Evolutionary conservation across 2,888 invertebrate genomes (phyloP).

Genomic region (Creontiades dilutus): DNA sequence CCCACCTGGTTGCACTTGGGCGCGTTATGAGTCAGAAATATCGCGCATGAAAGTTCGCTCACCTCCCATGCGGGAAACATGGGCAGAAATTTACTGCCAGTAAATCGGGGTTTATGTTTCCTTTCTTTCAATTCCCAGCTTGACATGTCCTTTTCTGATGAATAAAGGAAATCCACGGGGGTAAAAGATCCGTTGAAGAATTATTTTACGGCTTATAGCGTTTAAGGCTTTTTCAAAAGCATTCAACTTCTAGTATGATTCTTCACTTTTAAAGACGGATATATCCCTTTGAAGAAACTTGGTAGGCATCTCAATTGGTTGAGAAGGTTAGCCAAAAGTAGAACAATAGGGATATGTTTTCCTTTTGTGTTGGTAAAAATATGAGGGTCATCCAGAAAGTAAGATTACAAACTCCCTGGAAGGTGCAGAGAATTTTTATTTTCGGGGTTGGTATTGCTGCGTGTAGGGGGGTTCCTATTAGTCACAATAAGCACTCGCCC

Average conservation of each 20-base stretch:
- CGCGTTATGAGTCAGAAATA: background rate
- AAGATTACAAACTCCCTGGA: too few species aligned
- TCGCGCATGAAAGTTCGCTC: background rate
- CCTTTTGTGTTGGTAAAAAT: too few species aligned
- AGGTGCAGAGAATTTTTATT: too few species aligned
- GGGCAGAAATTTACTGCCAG: constrained; percentile 2
- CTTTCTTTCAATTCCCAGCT: background rate
- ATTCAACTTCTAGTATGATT: background rate
- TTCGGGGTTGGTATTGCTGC: too few species aligned
- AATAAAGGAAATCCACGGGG: background rate
- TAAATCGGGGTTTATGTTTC: background rate
- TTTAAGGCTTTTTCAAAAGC: background rate
- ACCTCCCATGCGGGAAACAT: background rate
- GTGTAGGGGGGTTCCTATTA: too few species aligned
- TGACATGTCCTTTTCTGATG: background rate
- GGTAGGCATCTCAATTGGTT: too few species aligned
- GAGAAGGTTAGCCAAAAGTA: too few species aligned
- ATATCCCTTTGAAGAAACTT: background rate
- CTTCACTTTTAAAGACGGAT: background rate
- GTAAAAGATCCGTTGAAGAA: background rate
- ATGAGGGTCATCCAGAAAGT: too few species aligned
- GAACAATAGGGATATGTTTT: too few species aligned
- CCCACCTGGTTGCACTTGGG: constrained; percentile 13
- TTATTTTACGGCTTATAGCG: background rate
- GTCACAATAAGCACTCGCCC: too few species aligned